These are phyloP conservation scores for Clarias laeviceps DNA, from an alignment of 2,797 vertebrate genomes.

Conservation along the genomic window DNA sequence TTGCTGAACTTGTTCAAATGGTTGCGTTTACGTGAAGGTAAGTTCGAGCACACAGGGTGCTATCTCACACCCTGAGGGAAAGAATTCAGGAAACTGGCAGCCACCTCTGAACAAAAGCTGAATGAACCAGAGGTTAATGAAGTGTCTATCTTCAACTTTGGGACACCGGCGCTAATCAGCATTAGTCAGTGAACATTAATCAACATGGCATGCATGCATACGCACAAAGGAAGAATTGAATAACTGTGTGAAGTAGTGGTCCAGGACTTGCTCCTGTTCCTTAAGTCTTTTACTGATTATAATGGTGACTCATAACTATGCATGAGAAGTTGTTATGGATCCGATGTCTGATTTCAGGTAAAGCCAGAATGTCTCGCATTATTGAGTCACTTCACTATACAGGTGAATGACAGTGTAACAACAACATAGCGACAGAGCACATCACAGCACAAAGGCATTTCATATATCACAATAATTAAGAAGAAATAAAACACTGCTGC, in stretches of 20 bases:
- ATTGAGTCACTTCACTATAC: background rate
- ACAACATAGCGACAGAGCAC: background rate
- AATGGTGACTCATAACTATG: slow-evolving; percentile 29
- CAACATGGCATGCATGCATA: slow-evolving; percentile 21
- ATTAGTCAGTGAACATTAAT: slow-evolving; percentile 28
- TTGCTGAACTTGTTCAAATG: slow-evolving; percentile 6
- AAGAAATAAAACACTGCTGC: background rate
- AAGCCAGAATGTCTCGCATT: background rate
- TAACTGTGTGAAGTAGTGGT: background rate
- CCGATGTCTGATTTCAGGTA: background rate
- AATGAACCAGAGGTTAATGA: slow-evolving; percentile 44
- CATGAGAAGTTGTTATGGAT: background rate
- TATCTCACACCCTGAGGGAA: background rate
- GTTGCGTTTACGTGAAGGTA: slow-evolving; percentile 13
- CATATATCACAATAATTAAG: background rate
- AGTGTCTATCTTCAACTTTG: slow-evolving; percentile 32
- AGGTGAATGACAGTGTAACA: background rate
- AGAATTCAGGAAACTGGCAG: background rate
- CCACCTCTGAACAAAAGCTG: slow-evolving; percentile 10
- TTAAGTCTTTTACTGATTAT: slow-evolving; percentile 17
- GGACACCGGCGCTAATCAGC: slow-evolving; percentile 6
- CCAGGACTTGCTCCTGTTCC: background rate
- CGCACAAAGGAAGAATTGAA: background rate
- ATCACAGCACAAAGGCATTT: background rate
- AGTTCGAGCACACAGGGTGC: slow-evolving; percentile 3